Evolutionary conservation across 2,113 vertebrate genomes (phyloP).

Genomic region (Amblyopsis rosae): DNA sequence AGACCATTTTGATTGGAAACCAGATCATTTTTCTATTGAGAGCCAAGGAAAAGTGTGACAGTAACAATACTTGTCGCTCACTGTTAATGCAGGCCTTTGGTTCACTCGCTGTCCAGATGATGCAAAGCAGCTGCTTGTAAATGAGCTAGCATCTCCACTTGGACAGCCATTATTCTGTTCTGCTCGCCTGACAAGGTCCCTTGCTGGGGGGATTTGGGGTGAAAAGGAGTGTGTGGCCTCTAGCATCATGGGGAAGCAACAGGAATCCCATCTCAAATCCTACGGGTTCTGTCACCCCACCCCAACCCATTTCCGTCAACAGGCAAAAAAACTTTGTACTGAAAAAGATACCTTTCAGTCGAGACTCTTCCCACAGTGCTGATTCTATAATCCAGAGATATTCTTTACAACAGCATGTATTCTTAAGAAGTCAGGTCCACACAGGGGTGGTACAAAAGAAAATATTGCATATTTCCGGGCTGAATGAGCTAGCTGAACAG

Average conservation of each 20-base stretch:
- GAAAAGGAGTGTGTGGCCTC: slow-evolving; percentile 79
- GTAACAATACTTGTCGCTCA: slow-evolving; percentile 82
- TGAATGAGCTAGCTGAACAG: slow-evolving; percentile 55
- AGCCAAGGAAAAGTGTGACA: slow-evolving; percentile 69
- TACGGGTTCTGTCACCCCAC: slow-evolving; percentile 59
- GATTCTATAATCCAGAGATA: slow-evolving; percentile 80
- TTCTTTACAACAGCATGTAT: slow-evolving; percentile 77
- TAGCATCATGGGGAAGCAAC: slow-evolving; percentile 80
- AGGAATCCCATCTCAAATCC: slow-evolving; percentile 83
- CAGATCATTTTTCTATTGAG: slow-evolving; percentile 75
- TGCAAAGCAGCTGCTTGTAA: slow-evolving; percentile 91
- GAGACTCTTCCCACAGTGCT: slow-evolving; percentile 78
- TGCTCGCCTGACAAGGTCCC: slow-evolving; percentile 86
- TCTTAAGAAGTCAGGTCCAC: slow-evolving; percentile 76
- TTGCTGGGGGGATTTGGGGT: slow-evolving; percentile 85
- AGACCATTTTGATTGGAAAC: slow-evolving; percentile 79
- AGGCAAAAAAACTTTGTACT: slow-evolving; percentile 76
- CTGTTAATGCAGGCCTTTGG: slow-evolving; percentile 83
- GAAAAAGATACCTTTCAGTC: slow-evolving; percentile 79
- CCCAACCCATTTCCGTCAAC: slow-evolving; percentile 17
- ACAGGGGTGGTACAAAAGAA: slow-evolving; percentile 59
- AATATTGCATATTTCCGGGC: slow-evolving; percentile 67
- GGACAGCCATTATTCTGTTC: slow-evolving; percentile 83
- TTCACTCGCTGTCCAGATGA: slow-evolving; percentile 85
- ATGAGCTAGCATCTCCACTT: slow-evolving; percentile 82